Evolutionary conservation across 2,888 invertebrate species (phyloP).

Genomic region (Altica lythri): DNA sequence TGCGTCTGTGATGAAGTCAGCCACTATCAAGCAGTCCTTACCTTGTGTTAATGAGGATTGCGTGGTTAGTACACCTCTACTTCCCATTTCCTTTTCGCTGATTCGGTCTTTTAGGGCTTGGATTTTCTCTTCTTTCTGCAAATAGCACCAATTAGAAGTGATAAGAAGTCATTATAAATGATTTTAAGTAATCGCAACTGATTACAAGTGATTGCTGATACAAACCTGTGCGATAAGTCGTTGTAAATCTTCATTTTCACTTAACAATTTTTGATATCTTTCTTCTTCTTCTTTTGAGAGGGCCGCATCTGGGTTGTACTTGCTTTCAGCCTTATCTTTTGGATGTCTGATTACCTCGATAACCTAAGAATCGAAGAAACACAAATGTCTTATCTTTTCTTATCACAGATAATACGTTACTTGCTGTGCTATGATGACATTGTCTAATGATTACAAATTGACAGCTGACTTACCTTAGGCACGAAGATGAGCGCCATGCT

Average conservation of each 20-base stretch:
- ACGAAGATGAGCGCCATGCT: constrained; percentile 98
- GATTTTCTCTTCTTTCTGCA: constrained; percentile 88
- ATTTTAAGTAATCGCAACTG: not conserved
- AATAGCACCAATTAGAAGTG: constrained; percentile 13
- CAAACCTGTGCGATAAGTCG: constrained; percentile 94
- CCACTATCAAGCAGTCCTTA: constrained; percentile 75
- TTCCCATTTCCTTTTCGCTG: constrained; percentile 72
- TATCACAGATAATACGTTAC: too few relatives aligned
- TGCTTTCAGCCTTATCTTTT: constrained; percentile 84
- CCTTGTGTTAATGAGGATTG: constrained; percentile 67
- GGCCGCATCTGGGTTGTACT: constrained; percentile 81
- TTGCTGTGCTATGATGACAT: too few relatives aligned
- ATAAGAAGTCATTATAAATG: not conserved
- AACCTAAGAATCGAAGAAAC: too few relatives aligned
- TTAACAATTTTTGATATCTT: constrained; percentile 86
- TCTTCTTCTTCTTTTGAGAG: constrained; percentile 93
- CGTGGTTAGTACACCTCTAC: constrained; percentile 50
- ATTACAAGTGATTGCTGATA: too few relatives aligned
- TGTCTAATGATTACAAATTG: too few relatives aligned
- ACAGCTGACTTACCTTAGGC: constrained; percentile 76
- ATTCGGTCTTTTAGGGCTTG: constrained; percentile 79
- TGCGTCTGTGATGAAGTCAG: constrained; percentile 76
- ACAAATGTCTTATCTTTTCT: too few relatives aligned
- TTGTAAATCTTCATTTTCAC: constrained; percentile 96
- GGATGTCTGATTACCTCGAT: constrained; percentile 90